Conservation (phyloP, 2,113 vertebrate genomes). For the Alligator sinensis region DNA sequence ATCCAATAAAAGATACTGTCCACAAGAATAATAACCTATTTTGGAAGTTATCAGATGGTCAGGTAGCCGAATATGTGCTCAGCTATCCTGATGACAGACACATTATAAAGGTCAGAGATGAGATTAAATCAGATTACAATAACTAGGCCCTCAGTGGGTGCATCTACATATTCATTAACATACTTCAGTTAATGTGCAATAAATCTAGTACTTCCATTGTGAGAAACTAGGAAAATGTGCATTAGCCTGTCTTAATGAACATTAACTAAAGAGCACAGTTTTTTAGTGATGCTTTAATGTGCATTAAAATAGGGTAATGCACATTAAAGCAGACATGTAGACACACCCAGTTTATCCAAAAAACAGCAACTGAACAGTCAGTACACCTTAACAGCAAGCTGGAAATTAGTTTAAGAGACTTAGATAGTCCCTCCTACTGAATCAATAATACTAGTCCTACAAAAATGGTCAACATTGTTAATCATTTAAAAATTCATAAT, state of each 20-base stretch:
- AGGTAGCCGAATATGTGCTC: not conserved
- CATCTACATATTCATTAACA: no score
- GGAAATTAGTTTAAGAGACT: not conserved
- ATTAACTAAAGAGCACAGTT: no score
- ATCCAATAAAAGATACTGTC: not conserved
- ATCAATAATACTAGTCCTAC: not conserved
- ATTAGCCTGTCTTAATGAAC: no score
- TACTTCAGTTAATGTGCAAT: no score
- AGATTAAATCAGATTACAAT: not conserved
- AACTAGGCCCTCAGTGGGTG: not conserved
- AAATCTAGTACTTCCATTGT: no score
- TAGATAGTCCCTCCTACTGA: not conserved
- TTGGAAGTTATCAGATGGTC: not conserved
- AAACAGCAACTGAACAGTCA: not conserved
- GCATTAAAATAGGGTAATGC: no score
- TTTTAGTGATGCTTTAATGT: no score
- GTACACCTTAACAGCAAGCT: not conserved
- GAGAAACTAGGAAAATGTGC: no score
- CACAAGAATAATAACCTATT: not conserved
- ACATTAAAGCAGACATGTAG: no score
- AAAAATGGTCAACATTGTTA: not conserved
- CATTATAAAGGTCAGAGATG: not conserved
- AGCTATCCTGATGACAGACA: not conserved
- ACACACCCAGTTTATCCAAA: not conserved
- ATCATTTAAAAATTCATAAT: not conserved